Conservation (phyloP, 2,888 invertebrate species). For the Cancer borealis region DNA sequence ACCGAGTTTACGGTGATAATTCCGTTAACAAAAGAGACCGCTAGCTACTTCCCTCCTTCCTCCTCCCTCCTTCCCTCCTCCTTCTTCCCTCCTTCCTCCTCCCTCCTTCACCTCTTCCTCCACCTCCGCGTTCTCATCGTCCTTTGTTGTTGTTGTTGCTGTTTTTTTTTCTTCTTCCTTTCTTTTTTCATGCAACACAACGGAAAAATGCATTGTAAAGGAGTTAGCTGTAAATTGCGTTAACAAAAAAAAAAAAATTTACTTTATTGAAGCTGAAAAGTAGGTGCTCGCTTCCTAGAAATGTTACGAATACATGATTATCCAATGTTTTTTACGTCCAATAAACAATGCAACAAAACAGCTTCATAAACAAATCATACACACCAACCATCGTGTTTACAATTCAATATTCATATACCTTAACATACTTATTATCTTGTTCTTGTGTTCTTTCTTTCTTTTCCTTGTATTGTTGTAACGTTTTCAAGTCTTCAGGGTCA, state of each 20-base stretch:
- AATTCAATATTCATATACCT: too few species aligned
- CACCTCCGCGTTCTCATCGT: background rate
- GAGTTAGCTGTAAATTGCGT: too few species aligned
- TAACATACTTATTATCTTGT: too few species aligned
- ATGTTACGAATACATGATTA: too few species aligned
- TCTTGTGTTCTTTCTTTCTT: background rate
- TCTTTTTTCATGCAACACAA: background rate
- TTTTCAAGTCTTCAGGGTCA: background rate
- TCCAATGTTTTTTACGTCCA: too few species aligned
- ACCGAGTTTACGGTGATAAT: too few species aligned
- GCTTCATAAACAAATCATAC: too few species aligned
- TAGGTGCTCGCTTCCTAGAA: too few species aligned
- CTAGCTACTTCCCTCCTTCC: background rate
- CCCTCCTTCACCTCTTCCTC: background rate
- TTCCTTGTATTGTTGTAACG: background rate
- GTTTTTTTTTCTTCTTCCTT: background rate
- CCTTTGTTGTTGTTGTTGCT: background rate
- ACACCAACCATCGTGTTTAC: too few species aligned
- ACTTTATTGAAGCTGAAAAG: too few species aligned
- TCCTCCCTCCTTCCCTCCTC: background rate
- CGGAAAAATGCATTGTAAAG: background rate
- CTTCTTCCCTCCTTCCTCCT: background rate
- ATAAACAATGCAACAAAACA: too few species aligned
- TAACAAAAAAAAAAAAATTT: too few species aligned
- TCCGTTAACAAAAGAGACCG: background rate